Conservation (phyloP, 2,113 vertebrate species). For the Etheostoma cragini region DNA sequence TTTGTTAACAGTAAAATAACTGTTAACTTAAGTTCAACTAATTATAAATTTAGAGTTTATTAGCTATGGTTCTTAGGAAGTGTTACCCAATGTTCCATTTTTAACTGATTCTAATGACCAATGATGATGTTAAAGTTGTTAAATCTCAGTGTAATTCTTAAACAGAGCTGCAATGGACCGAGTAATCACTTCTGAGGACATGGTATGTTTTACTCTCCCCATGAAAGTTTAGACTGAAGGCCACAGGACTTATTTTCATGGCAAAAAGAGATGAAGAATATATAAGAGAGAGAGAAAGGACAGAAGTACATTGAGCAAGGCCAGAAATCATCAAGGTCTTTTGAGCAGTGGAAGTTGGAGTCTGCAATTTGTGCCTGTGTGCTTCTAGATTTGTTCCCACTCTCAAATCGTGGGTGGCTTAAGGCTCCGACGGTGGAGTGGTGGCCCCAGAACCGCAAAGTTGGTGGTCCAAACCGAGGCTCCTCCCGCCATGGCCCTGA, state of each 20-base stretch:
- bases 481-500: no score
- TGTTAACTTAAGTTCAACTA: no score
- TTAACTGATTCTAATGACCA: neutral
- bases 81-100: neutral
- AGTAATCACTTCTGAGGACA: neutral
- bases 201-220: neutral
- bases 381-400: neutral
- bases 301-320: neutral
- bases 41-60: no score
- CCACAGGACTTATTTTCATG: constrained; percentile 5
- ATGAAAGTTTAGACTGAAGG: constrained; percentile 6
- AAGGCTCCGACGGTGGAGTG: no score
- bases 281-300: neutral
- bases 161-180: constrained; percentile 3
- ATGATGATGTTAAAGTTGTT: neutral
- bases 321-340: constrained; percentile 5
- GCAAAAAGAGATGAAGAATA: constrained; percentile 1
- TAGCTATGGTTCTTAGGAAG: no score
- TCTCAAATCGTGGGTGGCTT: no score
- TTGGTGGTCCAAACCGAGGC: no score
- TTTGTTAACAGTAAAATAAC: no score
- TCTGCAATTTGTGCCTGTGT: neutral
- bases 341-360: neutral
- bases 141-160: neutral
- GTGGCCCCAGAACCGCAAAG: no score